Evolutionary conservation across 1,140 invertebrate species (phyloP).

Genomic region (Caenorhabditis elegans): WBcel235 BX284605.5:19505001-19505500

Average conservation of each 20-base stretch:
- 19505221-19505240: not conserved
- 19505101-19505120: constrained; percentile 43
- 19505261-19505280: not conserved
- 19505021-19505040: constrained; percentile 30
- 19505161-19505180: not conserved
- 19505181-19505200: constrained; percentile 24
- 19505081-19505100: constrained; percentile 43
- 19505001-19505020: constrained; percentile 47
- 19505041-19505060: constrained; percentile 48
- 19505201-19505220: not conserved
- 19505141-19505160: constrained; percentile 10
- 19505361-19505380: too few species aligned
- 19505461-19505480: too few species aligned
- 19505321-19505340: not conserved
- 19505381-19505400: too few species aligned
- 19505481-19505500: too few species aligned
- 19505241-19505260: constrained; percentile 6
- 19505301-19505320: not conserved
- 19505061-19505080: constrained; percentile 39
- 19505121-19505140: constrained; percentile 31
- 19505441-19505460: too few species aligned
- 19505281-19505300: not conserved
- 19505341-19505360: not conserved
- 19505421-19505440: too few species aligned
- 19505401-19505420: too few species aligned